These are phyloP conservation scores for Caenorhabditis plicata DNA, from an alignment of 2,888 invertebrate genomes.

Conservation along the genomic window DNA sequence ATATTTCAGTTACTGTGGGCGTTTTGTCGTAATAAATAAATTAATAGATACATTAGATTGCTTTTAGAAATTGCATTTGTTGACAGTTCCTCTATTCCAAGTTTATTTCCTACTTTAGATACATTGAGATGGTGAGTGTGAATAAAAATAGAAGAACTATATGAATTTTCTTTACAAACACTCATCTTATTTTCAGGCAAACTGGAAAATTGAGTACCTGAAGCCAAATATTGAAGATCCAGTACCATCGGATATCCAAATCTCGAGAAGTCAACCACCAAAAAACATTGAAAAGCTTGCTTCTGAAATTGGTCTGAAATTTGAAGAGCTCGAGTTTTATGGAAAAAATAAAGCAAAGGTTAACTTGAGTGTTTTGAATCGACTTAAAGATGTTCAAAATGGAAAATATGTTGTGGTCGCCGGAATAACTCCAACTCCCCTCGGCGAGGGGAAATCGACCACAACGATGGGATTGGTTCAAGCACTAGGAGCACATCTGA, in stretches of 20 bases:
- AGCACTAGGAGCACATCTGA: constrained; percentile 81
- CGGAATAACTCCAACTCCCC: constrained; percentile 94
- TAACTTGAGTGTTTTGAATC: constrained; percentile 77
- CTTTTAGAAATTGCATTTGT: too few species aligned
- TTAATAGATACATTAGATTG: too few species aligned
- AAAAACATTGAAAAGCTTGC: constrained; percentile 61
- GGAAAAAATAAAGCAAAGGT: constrained; percentile 94
- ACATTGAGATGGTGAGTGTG: too few species aligned
- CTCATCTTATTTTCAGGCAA: constrained; percentile 12
- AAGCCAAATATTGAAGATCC: constrained; percentile 69
- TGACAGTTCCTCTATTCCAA: too few species aligned
- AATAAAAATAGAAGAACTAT: too few species aligned
- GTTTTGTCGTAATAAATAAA: too few species aligned
- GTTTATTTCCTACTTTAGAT: too few species aligned
- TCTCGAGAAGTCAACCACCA: constrained; percentile 75
- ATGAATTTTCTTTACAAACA: too few species aligned
- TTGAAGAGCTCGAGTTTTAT: constrained; percentile 83
- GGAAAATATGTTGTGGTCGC: constrained; percentile 94
- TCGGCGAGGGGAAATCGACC: constrained; percentile 99
- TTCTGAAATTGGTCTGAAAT: constrained; percentile 69
- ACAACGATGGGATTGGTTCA: constrained; percentile 86
- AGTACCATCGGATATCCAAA: constrained; percentile 87
- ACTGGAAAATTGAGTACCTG: constrained; percentile 46
- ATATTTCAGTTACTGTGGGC: too few species aligned
- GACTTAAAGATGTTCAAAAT: constrained; percentile 74